Conservation (phyloP, 2,113 vertebrate genomes). For the Tragelaphus scriptus region DNA sequence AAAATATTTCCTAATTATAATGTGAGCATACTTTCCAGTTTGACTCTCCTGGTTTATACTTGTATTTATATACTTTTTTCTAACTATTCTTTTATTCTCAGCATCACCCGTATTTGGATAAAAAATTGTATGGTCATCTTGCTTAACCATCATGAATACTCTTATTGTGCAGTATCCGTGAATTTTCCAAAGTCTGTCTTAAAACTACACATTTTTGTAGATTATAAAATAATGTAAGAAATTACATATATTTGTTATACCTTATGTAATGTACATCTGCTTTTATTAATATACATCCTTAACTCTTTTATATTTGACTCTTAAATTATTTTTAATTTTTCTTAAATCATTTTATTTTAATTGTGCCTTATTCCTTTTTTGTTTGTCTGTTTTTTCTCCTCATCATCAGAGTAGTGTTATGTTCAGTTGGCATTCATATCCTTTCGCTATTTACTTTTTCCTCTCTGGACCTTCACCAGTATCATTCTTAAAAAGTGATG, state of each 20-base stretch:
- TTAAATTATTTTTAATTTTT: background rate
- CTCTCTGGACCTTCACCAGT: background rate
- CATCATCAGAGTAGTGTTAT: background rate
- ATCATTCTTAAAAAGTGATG: background rate
- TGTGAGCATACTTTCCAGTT: background rate
- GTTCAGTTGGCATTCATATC: background rate
- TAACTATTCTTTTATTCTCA: background rate
- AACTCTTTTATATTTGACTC: background rate
- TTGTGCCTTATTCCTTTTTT: background rate
- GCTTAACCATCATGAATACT: background rate
- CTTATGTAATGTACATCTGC: background rate
- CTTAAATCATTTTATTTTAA: background rate
- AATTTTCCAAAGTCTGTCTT: background rate
- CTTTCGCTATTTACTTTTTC: background rate
- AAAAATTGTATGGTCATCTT: background rate
- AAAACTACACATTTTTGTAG: background rate
- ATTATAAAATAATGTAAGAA: background rate
- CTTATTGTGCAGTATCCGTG: background rate
- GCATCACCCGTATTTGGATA: background rate
- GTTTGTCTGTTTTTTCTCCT: background rate
- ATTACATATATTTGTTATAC: background rate
- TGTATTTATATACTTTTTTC: background rate
- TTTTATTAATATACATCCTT: background rate
- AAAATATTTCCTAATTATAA: background rate
- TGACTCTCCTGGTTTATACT: background rate